Percentiles rank a stretch among this genome's conserved stretches.
These are phyloP conservation scores for Polyploca ridens DNA, from an alignment of 2,888 invertebrate species.

Conservation along the genomic window DNA sequence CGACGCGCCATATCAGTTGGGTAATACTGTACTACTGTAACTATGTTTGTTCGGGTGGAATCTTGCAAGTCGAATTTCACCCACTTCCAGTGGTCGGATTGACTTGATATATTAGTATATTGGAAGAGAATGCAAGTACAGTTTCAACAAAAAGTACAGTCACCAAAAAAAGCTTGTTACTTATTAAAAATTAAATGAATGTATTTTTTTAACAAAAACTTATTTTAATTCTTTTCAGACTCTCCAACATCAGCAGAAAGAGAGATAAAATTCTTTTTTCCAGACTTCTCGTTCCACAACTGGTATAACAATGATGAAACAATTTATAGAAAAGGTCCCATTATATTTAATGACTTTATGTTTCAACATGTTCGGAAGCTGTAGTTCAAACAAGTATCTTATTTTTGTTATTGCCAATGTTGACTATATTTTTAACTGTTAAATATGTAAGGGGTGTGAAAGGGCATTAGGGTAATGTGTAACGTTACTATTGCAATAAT, in stretches of 20 bases:
- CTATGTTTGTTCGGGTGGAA: too few relatives aligned
- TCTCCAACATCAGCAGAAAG: conserved; percentile 88
- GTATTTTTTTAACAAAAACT: background rate
- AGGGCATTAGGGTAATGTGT: conserved; percentile 14
- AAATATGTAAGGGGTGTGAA: conserved; percentile 23
- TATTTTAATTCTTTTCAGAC: conserved; percentile 78
- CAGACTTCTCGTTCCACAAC: conserved; percentile 88
- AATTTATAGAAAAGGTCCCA: conserved; percentile 73
- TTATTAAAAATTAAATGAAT: too few relatives aligned
- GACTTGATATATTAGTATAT: too few relatives aligned
- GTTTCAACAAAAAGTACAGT: too few relatives aligned
- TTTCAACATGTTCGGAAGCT: conserved; percentile 83
- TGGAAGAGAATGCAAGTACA: too few relatives aligned
- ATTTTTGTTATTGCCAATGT: conserved; percentile 14
- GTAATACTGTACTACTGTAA: too few relatives aligned
- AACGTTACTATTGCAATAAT: conserved; percentile 1
- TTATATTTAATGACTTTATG: conserved; percentile 79
- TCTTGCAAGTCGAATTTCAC: too few relatives aligned
- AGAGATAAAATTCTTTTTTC: conserved; percentile 94
- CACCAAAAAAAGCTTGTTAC: too few relatives aligned
- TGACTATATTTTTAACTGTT: conserved; percentile 5
- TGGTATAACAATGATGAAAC: conserved; percentile 87
- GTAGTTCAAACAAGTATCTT: conserved; percentile 31
- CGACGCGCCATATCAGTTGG: too few relatives aligned
- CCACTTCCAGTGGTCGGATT: too few relatives aligned